Base-by-base conservation (phyloP, 2,113 vertebrate genomes). In the Ctenomys sociabilis region DNA sequence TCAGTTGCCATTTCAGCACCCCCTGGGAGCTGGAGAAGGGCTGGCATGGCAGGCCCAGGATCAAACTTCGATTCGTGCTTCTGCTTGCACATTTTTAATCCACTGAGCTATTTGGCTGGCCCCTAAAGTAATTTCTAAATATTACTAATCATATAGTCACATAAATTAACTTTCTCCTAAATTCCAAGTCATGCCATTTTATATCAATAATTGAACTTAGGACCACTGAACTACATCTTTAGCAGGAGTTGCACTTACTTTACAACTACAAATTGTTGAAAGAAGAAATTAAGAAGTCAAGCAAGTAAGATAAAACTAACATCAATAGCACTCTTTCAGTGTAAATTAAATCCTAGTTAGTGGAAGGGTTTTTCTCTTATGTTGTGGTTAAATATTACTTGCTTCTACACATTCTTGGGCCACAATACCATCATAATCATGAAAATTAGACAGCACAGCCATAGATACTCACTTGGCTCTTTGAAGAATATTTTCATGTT, bases 381-480 rank as follows among this genome's bases (percentile, higher is more conserved):
- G 35, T 7, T 84, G 3, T 52, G 22, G 1, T 21, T 90, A 43
- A 78, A 24, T 6, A 10, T 5, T 85, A 80, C 30, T 64, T 85
- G 14, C 0, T 16, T 85, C 3, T 43, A 49, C 22, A 84, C 35
- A 24, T 68, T 7, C 12, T 30, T 13, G 14, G 3, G 19, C 3
- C 30, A 77, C 0, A 32, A 57, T 83, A 83, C 30, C 6, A 92
- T 21, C 2, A 1, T n/a, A 22, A 83, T 2, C 40, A 37, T 54
- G 17, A 77, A 59, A 77, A 32, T 22, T 66, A 81, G 73, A 40
- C 2, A 82, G 0, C 21, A 7, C 22, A 1, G 32, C 32, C 30
- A 93, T 14, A 93, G n/a, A 64, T 91, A 94, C 95, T 95, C 30
- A 95, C 87, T 13, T 26, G 64, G 24, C 64, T 91, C 35, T 92